Conservation (phyloP, 2,888 invertebrate species). For the Desoria tigrina region DNA sequence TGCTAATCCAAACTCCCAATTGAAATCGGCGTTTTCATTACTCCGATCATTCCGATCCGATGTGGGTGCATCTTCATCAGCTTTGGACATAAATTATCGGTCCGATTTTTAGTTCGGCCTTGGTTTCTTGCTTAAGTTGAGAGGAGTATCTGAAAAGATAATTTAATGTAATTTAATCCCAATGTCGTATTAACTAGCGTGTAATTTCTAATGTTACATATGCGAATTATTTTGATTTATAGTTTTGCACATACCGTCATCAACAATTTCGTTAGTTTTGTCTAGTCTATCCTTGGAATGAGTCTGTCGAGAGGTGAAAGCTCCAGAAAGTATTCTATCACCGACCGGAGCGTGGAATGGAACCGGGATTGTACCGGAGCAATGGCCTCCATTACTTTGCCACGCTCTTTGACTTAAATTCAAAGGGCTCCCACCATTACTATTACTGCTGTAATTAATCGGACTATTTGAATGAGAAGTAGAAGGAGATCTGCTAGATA, state of each 20-base stretch:
- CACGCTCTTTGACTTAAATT: conserved; percentile 7
- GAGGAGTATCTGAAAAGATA: too few species aligned
- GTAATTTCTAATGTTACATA: conserved; percentile 15
- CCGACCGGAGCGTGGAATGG: conserved; percentile 11
- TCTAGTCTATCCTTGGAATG: conserved; percentile 1
- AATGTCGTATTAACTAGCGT: too few species aligned
- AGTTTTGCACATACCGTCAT: too few species aligned
- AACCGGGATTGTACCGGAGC: conserved; percentile 3
- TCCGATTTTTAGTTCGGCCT: too few species aligned
- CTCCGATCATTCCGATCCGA: too few species aligned
- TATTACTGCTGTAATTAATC: neutral
- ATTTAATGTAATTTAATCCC: too few species aligned
- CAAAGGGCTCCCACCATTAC: neutral
- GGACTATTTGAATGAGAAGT: neutral
- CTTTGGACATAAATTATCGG: too few species aligned
- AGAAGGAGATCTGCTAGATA: neutral
- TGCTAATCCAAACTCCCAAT: too few species aligned
- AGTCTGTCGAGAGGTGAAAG: neutral
- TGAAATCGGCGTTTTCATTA: too few species aligned
- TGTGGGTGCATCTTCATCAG: too few species aligned
- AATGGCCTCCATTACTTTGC: neutral
- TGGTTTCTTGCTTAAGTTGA: too few species aligned
- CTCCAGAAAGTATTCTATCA: conserved; percentile 13
- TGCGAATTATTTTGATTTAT: conserved; percentile 24
- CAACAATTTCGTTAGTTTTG: neutral